A percentile compares a stretch with the other conserved stretches of the same genome.
Evolutionary conservation across 2,113 vertebrate species (phyloP).

Genomic region (Vimba vimba): DNA sequence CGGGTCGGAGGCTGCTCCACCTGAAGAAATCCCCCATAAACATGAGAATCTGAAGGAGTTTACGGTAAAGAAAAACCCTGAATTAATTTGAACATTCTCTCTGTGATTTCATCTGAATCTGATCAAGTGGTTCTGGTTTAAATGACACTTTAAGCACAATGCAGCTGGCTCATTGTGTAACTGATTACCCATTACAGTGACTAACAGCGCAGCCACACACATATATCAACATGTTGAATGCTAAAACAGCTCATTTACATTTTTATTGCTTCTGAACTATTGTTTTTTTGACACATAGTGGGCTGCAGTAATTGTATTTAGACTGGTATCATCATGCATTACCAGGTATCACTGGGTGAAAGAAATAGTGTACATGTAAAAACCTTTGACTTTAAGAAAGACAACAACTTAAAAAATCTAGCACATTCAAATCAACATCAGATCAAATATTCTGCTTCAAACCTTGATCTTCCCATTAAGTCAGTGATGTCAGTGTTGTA

Average conservation of each 20-base stretch:
- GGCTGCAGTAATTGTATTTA: conserved; percentile 35
- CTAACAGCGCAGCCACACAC: conserved; percentile 29
- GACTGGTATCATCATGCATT: conserved; percentile 34
- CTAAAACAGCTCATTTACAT: conserved; percentile 39
- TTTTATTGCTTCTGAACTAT: conserved; percentile 45
- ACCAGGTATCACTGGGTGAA: neutral
- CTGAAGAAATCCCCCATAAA: conserved; percentile 76
- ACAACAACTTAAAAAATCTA: neutral
- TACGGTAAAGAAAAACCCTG: conserved; percentile 77
- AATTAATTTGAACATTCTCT: neutral
- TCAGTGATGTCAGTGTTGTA: neutral
- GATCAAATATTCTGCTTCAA: neutral
- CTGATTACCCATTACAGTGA: conserved; percentile 3
- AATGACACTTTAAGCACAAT: conserved; percentile 30
- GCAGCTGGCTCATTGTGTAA: conserved; percentile 5
- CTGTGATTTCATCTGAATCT: conserved; percentile 15
- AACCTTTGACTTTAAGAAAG: conserved; percentile 7
- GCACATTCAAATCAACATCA: neutral
- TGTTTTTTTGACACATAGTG: conserved; percentile 12
- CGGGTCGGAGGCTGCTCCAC: conserved; percentile 72
- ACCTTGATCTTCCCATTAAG: neutral
- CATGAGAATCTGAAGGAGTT: conserved; percentile 90
- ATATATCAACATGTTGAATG: conserved; percentile 31
- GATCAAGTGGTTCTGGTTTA: conserved; percentile 23
- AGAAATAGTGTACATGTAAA: neutral